These are phyloP conservation scores for Steromphala cineraria DNA, from an alignment of 2,888 invertebrate genomes.

Conservation along the genomic window DNA sequence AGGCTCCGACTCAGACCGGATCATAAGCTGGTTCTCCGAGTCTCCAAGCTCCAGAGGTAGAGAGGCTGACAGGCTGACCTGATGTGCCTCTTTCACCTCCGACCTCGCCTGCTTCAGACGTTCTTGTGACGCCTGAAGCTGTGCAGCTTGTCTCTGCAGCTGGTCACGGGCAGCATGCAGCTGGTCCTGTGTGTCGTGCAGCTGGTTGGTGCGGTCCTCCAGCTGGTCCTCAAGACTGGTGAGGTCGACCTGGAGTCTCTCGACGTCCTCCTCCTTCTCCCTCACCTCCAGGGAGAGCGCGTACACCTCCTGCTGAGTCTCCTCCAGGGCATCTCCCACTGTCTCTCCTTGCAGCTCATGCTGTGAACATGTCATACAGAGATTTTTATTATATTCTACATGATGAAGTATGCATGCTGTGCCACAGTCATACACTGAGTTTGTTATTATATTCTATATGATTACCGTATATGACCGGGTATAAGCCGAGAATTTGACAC, in stretches of 20 bases:
- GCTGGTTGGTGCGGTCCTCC: constrained; percentile 33
- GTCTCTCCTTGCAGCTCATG: background rate
- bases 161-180: background rate
- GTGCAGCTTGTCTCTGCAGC: constrained; percentile 19
- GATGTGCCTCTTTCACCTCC: constrained; percentile 26
- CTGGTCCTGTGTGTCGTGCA: background rate
- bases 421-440: too few species aligned
- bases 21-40: constrained; percentile 13
- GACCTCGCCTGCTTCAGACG: constrained; percentile 36
- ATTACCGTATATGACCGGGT: too few species aligned
- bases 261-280: constrained; percentile 50
- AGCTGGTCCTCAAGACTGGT: constrained; percentile 36
- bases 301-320: background rate
- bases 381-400: too few species aligned
- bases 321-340: background rate
- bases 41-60: constrained; percentile 32
- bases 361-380: too few species aligned
- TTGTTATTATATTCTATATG: too few species aligned
- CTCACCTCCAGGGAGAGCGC: background rate
- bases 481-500: too few species aligned
- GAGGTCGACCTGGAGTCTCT: constrained; percentile 41
- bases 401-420: too few species aligned
- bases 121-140: constrained; percentile 38
- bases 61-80: constrained; percentile 27
- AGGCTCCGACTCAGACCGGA: constrained; percentile 40